Conservation (phyloP, 2,797 vertebrate genomes). For the Odontamblyopus lacepedii region DNA sequence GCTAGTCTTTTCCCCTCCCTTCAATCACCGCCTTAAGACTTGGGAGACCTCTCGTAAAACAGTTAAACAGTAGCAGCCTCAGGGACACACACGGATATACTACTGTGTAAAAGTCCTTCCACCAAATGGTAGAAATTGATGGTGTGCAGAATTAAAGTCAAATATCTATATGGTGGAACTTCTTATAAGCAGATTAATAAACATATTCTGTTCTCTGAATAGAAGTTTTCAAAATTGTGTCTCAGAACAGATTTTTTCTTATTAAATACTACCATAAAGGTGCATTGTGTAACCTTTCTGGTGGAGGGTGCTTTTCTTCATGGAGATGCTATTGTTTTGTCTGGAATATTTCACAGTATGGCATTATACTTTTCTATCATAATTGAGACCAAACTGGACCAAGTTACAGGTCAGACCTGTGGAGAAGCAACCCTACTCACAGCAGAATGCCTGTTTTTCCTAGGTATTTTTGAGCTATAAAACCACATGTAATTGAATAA, state of each 20-base stretch:
- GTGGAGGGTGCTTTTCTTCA: too few species aligned
- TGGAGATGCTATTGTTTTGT: too few species aligned
- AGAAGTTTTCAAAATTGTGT: neutral
- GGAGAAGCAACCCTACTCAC: too few species aligned
- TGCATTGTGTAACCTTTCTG: too few species aligned
- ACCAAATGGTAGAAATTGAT: neutral
- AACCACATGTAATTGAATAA: too few species aligned
- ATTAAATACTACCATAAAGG: neutral
- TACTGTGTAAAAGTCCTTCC: conserved; percentile 16
- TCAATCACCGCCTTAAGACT: conserved; percentile 35
- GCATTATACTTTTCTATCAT: too few species aligned
- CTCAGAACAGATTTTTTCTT: neutral
- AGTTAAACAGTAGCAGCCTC: conserved; percentile 52
- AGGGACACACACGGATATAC: conserved; percentile 17
- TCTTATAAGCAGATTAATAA: neutral
- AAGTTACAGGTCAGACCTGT: too few species aligned
- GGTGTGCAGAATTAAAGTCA: neutral
- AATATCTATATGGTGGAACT: neutral
- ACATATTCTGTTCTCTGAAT: too few species aligned
- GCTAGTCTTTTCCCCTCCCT: conserved; percentile 43
- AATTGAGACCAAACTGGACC: too few species aligned
- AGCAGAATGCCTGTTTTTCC: too few species aligned
- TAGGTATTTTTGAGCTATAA: too few species aligned
- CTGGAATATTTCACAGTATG: too few species aligned
- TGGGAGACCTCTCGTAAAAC: conserved; percentile 41